Base-by-base conservation (phyloP, 2,797 vertebrate species). In the Potorous gilbertii region DNA sequence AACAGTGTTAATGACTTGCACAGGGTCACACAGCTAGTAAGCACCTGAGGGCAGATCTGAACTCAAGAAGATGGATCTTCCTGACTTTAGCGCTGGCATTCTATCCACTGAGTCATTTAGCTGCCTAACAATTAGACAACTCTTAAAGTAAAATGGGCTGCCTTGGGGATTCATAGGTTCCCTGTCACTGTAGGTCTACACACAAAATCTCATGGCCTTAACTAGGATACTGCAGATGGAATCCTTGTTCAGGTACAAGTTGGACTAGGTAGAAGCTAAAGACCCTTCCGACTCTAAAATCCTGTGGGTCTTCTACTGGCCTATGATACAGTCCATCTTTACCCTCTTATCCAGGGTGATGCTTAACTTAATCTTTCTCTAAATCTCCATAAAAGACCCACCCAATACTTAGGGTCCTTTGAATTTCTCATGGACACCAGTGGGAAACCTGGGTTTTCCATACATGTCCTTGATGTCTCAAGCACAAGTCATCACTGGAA, bases 1-100 rank as follows among this genome's bases (percentile, higher is more conserved):
- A 29, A 0, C 14, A 18, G 11, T 12, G 1, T 55, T 1, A 13
- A 31, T 8, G 56, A 12, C 31, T 0, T 0, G 8, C 52, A 34
- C 54, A 27, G 52, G 0, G 27, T 5, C 27, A 1, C 0, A 0
- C 0, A 2, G 56, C 59, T 14, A 9, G 8, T 4, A 29, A 9
- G 3, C 0, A 18, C 29, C 27, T 0, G 29, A 90, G 13, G 56
- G 31, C 13, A 74, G 14, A 74, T 74, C n/a, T 74, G 16, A n/a
- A n/a, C 62, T 66, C 62, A 66, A 4, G 62, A n/a, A 62, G 34
- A 74, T 74, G 34, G 13, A 1, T 8, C 1, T 74, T 74, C 34
- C 34, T 16, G 34, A 66, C 1, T n/a, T n/a, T 34, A 16, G 14
- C 16, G 4, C 4, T 21, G 16, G 34, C 14, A 40, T 31, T n/a